Evolutionary conservation across 2,797 vertebrate genomes (phyloP).

Genomic region (Anabas testudineus): DNA sequence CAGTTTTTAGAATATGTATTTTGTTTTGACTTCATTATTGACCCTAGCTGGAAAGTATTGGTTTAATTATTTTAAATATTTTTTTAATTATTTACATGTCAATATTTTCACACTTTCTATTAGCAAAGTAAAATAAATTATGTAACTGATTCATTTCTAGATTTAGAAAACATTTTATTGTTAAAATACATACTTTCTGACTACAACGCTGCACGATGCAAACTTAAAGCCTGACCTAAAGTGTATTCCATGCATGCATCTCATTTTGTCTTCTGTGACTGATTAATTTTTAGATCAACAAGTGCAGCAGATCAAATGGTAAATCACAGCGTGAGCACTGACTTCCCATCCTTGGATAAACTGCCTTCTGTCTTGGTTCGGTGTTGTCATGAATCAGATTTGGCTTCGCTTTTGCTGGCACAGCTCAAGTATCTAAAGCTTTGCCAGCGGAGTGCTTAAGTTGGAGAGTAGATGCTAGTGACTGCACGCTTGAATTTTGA

Average conservation of each 20-base stretch:
- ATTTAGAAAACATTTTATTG: too few species aligned
- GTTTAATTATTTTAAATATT: too few species aligned
- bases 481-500: constrained; percentile 11
- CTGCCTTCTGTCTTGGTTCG: constrained; percentile 27
- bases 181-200: too few species aligned
- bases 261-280: neutral
- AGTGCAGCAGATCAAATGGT: constrained; percentile 4
- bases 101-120: too few species aligned
- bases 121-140: too few species aligned
- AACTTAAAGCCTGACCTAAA: neutral
- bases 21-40: too few species aligned
- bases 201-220: neutral
- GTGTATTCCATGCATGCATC: neutral
- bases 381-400: constrained; percentile 29
- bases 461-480: constrained; percentile 22
- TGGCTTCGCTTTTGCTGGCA: constrained; percentile 34
- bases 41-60: too few species aligned
- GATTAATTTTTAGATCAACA: constrained; percentile 15
- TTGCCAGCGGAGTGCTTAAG: constrained; percentile 21
- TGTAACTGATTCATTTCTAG: too few species aligned
- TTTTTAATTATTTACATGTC: too few species aligned
- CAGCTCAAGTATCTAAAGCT: constrained; percentile 1
- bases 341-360: constrained; percentile 18
- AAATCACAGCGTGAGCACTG: neutral
- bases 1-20: too few species aligned